Base-by-base conservation (phyloP, 1,140 invertebrate species). In the Caenorhabditis tropicalis region DNA sequence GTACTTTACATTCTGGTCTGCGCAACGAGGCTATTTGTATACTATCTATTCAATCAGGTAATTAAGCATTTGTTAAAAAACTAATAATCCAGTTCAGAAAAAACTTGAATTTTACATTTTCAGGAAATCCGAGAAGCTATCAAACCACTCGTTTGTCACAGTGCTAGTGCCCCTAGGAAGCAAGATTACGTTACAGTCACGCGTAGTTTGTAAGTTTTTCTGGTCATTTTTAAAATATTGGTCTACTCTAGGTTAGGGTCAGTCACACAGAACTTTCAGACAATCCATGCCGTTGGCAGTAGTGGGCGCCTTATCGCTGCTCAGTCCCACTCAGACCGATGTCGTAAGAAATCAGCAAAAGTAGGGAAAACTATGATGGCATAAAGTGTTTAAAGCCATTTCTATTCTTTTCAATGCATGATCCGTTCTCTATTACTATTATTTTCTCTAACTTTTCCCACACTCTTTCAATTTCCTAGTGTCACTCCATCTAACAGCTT, bases 31-130 rank as follows among this genome's bases (percentile, higher is more conserved):
- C 83, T 87, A 0, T 31, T 81, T 5, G 83, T 87, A 2, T 87
- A 87, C 48, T 81, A 79, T 43, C 31, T 84, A 24, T 87, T 84
- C 84, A 87, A 87, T 58, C 36, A 83, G 83, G 85, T 70, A 60
- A 56, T 12, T 12, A 43, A 39, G 1, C 27, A n/a, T 80, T 21
- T 43, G n/a, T 24, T 0, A 21, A 16, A 7, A 10, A 29, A 33
- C 4, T n/a, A n/a, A n/a, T n/a, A n/a, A n/a, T n/a, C n/a, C n/a
- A n/a, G n/a, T n/a, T n/a, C 7, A 7, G 16, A 10, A 49, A 31
- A 48, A 80, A 48, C 24, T 24, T 0, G 31, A 49, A 51, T 3
- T n/a, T n/a, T n/a, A n/a, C n/a, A n/a, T 27, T 81, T 53, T 10
- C 39, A 56, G 46, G 81, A 83, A 24, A 81, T 80, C 56, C 70